Conservation (phyloP, 2,113 vertebrate species). For the Hydrolagus affinis region DNA sequence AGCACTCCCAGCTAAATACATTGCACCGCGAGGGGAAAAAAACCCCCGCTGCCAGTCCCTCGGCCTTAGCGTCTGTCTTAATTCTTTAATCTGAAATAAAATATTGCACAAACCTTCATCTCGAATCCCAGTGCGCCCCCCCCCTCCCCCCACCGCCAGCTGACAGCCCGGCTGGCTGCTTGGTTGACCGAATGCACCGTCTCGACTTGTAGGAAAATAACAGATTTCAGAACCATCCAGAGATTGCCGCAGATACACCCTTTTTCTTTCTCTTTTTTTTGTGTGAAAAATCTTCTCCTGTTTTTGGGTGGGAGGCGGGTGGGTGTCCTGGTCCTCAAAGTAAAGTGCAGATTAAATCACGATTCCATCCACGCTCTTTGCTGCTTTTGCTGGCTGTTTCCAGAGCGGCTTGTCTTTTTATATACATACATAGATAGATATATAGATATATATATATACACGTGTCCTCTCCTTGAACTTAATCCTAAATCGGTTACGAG, state of each 20-base stretch:
- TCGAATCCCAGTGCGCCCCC: slow-evolving; percentile 21
- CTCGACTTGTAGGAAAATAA: too few species aligned
- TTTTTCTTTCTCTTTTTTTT: neutral
- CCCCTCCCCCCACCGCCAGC: too few species aligned
- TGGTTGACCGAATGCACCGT: too few species aligned
- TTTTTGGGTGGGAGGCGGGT: too few species aligned
- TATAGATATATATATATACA: too few species aligned
- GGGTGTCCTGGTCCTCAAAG: too few species aligned
- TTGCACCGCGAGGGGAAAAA: too few species aligned
- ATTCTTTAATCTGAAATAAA: neutral
- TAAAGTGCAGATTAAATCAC: slow-evolving; percentile 21
- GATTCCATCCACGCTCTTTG: neutral
- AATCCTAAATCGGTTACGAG: neutral
- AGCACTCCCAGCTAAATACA: neutral
- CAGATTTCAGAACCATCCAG: neutral
- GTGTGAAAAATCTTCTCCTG: neutral
- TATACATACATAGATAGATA: too few species aligned
- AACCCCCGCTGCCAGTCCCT: slow-evolving; percentile 3
- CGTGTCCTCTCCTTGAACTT: slow-evolving; percentile 6
- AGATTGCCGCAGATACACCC: neutral
- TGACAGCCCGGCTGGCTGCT: too few species aligned
- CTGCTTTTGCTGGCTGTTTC: neutral
- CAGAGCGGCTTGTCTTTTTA: too few species aligned
- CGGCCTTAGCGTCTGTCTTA: slow-evolving; percentile 4
- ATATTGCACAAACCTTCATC: slow-evolving; percentile 25